phyloP scores from a whole-genome alignment of 2,113 vertebrate species.

The Vicugna pacos region DNA sequence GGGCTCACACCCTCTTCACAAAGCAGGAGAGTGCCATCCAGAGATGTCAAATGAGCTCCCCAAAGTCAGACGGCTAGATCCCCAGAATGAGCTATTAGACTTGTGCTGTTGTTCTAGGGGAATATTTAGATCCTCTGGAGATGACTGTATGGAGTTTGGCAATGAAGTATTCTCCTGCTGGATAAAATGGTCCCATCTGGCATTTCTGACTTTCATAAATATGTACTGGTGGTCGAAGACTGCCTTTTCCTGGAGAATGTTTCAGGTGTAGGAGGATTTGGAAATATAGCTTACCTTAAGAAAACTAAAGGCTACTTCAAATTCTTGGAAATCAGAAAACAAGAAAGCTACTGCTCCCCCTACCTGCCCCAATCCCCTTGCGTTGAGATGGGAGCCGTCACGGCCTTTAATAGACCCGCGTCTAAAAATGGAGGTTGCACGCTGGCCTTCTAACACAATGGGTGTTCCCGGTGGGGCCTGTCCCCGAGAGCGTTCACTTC shows the following conservation, averaged over 20 bases:
- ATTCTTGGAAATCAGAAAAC: slow-evolving; percentile 43
- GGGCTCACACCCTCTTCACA: background rate
- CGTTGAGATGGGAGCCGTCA: background rate
- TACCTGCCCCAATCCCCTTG: fast-evolving
- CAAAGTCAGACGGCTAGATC: background rate
- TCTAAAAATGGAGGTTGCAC: background rate
- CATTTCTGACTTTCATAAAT: background rate
- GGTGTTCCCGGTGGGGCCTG: background rate
- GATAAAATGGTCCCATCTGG: background rate
- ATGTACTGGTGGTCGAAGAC: background rate
- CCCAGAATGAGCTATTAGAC: background rate
- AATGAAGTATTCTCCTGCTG: background rate
- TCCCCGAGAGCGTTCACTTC: background rate
- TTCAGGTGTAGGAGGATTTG: background rate
- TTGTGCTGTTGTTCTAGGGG: background rate
- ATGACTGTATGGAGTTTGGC: background rate
- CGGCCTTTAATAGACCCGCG: background rate
- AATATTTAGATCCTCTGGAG: background rate
- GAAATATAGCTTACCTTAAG: background rate
- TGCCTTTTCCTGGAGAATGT: slow-evolving; percentile 6
- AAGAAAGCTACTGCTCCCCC: background rate
- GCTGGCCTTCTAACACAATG: background rate
- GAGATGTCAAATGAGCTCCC: background rate
- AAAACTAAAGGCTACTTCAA: background rate
- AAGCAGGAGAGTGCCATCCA: background rate